A percentile compares a stretch with the other conserved stretches of the same genome.
phyloP scores from a whole-genome alignment of 1,140 invertebrate genomes.

The Stegodyphus mimosarum region DNA sequence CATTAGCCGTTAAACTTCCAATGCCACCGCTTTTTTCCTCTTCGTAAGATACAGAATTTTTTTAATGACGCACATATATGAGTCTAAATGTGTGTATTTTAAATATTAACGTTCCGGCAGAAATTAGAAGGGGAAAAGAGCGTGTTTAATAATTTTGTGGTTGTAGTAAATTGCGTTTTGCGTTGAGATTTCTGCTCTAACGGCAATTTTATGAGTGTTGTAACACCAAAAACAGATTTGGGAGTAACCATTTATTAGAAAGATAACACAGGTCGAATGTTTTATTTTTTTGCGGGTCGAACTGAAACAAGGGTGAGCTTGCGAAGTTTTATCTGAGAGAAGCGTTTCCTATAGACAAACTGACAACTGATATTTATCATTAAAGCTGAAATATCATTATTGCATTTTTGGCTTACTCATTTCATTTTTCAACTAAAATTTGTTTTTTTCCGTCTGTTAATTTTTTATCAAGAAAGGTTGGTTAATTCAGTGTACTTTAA shows the following conservation, averaged over 20 bases:
- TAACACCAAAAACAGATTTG: constrained; percentile 5
- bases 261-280: constrained; percentile 5
- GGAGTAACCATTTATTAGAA: neutral
- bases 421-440: no score
- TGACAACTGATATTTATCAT: no score
- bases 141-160: neutral
- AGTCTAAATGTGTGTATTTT: constrained; percentile 17
- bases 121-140: neutral
- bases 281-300: no score
- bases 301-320: no score
- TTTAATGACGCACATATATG: constrained; percentile 33
- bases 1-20: constrained; percentile 46
- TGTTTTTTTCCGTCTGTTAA: no score
- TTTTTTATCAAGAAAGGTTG: no score
- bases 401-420: no score
- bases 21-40: neutral
- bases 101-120: constrained; percentile 38
- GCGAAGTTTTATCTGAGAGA: no score
- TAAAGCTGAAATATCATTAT: no score
- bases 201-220: constrained; percentile 21
- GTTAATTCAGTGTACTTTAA: no score
- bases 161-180: constrained; percentile 30
- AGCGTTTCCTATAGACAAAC: no score
- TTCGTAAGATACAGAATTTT: neutral
- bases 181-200: constrained; percentile 13